Conservation (phyloP, 2,888 invertebrate genomes). For the Scaptomyza tumidula region DNA sequence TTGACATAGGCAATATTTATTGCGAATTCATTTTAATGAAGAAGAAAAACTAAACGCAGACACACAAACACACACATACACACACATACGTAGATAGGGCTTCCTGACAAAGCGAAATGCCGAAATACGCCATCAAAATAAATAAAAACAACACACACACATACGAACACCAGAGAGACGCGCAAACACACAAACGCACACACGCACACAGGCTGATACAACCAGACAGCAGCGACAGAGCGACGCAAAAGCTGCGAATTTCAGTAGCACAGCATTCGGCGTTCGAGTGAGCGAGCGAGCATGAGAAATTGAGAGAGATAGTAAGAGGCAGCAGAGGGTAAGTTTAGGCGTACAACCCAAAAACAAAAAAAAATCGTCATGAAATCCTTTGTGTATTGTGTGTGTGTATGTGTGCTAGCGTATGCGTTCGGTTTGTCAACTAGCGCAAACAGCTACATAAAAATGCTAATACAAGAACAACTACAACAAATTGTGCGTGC, state of each 20-base stretch:
- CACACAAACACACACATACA: constrained; percentile 26
- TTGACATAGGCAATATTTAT: constrained; percentile 80
- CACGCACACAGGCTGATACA: constrained; percentile 1
- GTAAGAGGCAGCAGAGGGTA: constrained; percentile 50
- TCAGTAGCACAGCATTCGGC: constrained; percentile 77
- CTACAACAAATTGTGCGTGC: constrained; percentile 68
- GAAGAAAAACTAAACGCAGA: constrained; percentile 54
- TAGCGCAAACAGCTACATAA: constrained; percentile 63
- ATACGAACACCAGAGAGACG: constrained; percentile 33
- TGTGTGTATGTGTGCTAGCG: constrained; percentile 27
- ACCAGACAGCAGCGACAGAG: constrained; percentile 24
- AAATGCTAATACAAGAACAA: constrained; percentile 78
- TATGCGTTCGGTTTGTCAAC: constrained; percentile 73
- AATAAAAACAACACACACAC: constrained; percentile 67
- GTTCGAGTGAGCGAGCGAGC: constrained; percentile 40
- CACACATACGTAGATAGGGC: constrained; percentile 8
- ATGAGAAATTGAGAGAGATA: constrained; percentile 26
- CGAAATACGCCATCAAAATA: constrained; percentile 78
- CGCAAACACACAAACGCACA: constrained; percentile 39
- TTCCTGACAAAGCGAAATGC: constrained; percentile 72
- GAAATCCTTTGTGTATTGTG: constrained; percentile 74
- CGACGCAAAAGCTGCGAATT: constrained; percentile 59
- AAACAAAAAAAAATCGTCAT: constrained; percentile 65
- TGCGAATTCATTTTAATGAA: constrained; percentile 79
- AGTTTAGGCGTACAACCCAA: constrained; percentile 70